These are phyloP conservation scores for Clivina fossor DNA, from an alignment of 2,888 invertebrate species.

Conservation along the genomic window DNA sequence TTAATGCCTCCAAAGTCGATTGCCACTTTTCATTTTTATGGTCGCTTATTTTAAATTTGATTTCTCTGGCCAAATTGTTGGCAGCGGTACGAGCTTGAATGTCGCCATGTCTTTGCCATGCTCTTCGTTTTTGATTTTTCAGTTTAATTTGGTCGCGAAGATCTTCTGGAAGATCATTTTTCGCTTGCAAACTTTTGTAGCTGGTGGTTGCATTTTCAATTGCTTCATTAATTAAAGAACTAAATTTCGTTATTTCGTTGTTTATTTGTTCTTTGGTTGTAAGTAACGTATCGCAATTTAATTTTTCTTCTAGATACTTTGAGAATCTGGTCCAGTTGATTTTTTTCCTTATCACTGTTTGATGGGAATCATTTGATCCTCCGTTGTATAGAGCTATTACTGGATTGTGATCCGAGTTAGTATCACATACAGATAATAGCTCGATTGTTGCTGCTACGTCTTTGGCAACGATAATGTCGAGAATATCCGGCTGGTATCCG, in stretches of 20 bases:
- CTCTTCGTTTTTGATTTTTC: constrained; percentile 5
- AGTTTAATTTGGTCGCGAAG: neutral
- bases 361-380: neutral
- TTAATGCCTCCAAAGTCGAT: neutral
- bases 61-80: neutral
- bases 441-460: neutral
- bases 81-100: neutral
- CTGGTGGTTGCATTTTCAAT: too few species aligned
- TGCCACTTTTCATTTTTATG: constrained; percentile 3
- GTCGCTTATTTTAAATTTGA: neutral
- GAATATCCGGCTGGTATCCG: neutral
- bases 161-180: neutral
- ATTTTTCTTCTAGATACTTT: too few species aligned
- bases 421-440: neutral
- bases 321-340: too few species aligned
- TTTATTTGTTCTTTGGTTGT: too few species aligned
- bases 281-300: too few species aligned
- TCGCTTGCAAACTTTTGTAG: too few species aligned
- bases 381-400: neutral
- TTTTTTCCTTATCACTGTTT: neutral
- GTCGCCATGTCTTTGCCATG: neutral
- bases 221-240: too few species aligned
- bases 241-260: too few species aligned
- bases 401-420: neutral
- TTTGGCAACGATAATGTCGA: neutral